Conservation (phyloP, 2,113 vertebrate species). For the Capreolus pygargus region DNA sequence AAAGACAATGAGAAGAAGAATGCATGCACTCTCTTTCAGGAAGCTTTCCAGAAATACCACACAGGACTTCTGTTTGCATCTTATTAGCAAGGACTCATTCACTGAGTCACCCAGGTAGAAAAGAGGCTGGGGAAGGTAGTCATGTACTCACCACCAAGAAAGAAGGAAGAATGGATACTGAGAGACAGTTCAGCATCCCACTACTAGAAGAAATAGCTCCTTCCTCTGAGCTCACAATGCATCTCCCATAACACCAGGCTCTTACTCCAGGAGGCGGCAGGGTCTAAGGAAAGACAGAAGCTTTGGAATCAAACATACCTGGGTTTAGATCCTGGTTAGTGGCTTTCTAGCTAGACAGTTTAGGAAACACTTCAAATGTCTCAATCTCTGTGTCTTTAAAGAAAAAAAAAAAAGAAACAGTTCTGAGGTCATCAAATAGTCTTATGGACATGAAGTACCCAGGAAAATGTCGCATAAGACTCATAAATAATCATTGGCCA, state of each 20-base stretch:
- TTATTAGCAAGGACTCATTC: neutral
- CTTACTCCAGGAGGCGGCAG: neutral
- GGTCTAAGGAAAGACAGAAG: too few relatives aligned
- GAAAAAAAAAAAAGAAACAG: neutral
- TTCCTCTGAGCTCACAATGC: neutral
- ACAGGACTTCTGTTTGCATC: neutral
- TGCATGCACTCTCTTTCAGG: neutral
- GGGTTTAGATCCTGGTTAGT: neutral
- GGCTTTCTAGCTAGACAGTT: neutral
- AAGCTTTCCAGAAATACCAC: neutral
- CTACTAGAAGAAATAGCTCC: neutral
- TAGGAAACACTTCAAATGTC: neutral
- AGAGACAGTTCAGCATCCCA: neutral
- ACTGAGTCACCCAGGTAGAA: neutral
- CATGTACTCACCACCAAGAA: neutral
- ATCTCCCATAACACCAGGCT: accelerated
- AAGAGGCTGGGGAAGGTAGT: neutral
- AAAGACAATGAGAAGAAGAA: neutral
- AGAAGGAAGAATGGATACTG: neutral
- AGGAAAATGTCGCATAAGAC: neutral
- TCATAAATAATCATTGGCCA: too few relatives aligned
- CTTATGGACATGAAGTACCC: accelerated
- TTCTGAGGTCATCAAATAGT: neutral
- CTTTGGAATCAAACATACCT: neutral
- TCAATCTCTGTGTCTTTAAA: neutral